phyloP scores from a whole-genome alignment of 2,888 invertebrate species.

The Blomia tropicalis region DNA sequence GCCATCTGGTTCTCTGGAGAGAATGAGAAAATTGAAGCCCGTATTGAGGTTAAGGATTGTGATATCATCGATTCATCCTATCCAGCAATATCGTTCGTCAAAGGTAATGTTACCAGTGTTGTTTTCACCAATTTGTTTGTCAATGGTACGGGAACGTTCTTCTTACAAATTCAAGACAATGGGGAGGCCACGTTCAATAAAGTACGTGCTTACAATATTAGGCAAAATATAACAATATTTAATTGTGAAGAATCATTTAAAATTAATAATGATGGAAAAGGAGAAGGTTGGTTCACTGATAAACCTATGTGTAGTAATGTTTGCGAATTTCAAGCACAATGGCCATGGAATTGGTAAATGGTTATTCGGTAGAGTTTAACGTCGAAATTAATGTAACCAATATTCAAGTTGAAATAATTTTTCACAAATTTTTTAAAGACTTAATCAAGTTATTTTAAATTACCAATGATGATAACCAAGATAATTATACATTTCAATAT shows the following conservation, averaged over 20 bases:
- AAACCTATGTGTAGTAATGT: background rate
- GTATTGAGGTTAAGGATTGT: background rate
- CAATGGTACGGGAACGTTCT: background rate
- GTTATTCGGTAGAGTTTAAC: too few species aligned
- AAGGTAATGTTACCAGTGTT: background rate
- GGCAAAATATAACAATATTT: background rate
- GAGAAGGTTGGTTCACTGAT: background rate
- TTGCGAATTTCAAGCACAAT: background rate
- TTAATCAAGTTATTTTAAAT: too few species aligned
- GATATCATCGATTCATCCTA: background rate
- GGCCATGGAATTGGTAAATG: slow-evolving; percentile 4
- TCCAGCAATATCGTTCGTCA: background rate
- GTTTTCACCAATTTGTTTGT: background rate
- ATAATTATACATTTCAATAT: too few species aligned
- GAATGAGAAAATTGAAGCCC: background rate
- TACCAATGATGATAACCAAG: too few species aligned
- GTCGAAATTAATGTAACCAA: too few species aligned
- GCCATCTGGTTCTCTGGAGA: background rate
- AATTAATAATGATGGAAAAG: background rate
- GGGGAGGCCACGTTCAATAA: background rate
- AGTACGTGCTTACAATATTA: background rate
- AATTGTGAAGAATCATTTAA: background rate
- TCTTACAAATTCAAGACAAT: background rate
- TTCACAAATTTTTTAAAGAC: too few species aligned
- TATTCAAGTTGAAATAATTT: too few species aligned